Base-by-base conservation (phyloP, 2,888 invertebrate species). In the Acleris emargana region DNA sequence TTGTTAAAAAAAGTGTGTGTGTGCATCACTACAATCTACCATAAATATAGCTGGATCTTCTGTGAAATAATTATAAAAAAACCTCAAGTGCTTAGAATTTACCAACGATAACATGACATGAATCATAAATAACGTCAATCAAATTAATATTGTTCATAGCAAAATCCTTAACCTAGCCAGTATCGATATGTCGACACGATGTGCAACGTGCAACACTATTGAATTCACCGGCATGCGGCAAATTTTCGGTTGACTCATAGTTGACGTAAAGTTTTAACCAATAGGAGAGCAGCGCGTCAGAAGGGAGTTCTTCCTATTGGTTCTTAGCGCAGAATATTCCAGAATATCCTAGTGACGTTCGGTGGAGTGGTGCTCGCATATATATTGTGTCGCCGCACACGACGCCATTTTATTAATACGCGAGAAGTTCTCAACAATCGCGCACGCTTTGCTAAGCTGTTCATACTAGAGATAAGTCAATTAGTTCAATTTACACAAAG, bases 351-450 rank as follows among this genome's bases (percentile, higher is more conserved):
- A 77, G 87, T 88, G 89, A 88, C 87, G 87, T 86, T 82, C 69
- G 64, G 69, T 78, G 79, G 84, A 81, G 82, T 79, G 75, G 78
- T 75, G 74, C 76, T 67, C 75, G 71, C 70, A 71, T 78, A 75
- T 84, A 86, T 75, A 80, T 73, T 69, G 70, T 72, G 73, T 4
- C 38, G 38, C 4, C 71, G 74, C 72, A 71, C 69, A 69, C 73
- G 69, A 69, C 83, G 82, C 83, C 86, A 84, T 84, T 79, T 89
- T 87, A 91, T 85, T 89, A 91, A 85, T 90, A 86, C 81, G 77
- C 80, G 81, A 83, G 80, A 79, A 83, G 88, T 88, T 88, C 83
- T 89, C 89, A 89, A 85, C 88, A 87, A 88, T 90, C 90, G 91
- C 87, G 90, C 91, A 91, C 90, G 67, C 72, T 84, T 87, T 86